Evolutionary conservation across 2,888 invertebrate species (phyloP), one percentile per base, ranked within the genome.

Genomic region (Eudiplozoon nipponicum): DNA sequence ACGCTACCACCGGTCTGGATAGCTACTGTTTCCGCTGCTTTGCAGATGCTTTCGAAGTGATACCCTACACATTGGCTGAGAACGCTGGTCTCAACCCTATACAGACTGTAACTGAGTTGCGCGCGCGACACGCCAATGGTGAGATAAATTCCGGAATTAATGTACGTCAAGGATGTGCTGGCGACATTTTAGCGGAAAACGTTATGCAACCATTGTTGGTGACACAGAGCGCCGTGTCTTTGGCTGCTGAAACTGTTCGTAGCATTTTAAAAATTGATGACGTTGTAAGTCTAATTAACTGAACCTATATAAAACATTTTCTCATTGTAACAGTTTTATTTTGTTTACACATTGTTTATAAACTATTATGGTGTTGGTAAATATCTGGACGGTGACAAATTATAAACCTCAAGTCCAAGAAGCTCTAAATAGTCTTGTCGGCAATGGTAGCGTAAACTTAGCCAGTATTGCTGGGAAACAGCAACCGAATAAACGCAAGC

Each of bases 241-340:
- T 94, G 50, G 74, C 94, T 46, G 73, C 90, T 0, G 94, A 94
- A 65, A 86, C 86, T 37, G 77, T 90, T 45, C 70, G 86, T 51
- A 77, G 80, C 51, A 86, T 94, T 61, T 67, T 98, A 54, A 94
- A 98, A 66, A 94, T 94, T 52, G 94, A 94, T 61, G 94, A 94
- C 62, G 86, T 94, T 60, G 80, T 90, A 50, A 54, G 52, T 50
- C 5, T n/a, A 9, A 34, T 34, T 7, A 17, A 20, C 18, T 9
- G n/a, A n/a, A n/a, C n/a, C n/a, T n/a, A n/a, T n/a, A n/a, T n/a
- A n/a, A n/a, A n/a, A n/a, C n/a, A n/a, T n/a, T n/a, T n/a, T n/a
- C n/a, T n/a, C n/a, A n/a, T n/a, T n/a, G n/a, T n/a, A n/a, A n/a
- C n/a, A n/a, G n/a, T n/a, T n/a, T n/a, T n/a, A n/a, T n/a, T n/a